These are phyloP conservation scores for Oryctes rhinoceros DNA, from an alignment of 1,140 invertebrate species.

Conservation along the genomic window DNA sequence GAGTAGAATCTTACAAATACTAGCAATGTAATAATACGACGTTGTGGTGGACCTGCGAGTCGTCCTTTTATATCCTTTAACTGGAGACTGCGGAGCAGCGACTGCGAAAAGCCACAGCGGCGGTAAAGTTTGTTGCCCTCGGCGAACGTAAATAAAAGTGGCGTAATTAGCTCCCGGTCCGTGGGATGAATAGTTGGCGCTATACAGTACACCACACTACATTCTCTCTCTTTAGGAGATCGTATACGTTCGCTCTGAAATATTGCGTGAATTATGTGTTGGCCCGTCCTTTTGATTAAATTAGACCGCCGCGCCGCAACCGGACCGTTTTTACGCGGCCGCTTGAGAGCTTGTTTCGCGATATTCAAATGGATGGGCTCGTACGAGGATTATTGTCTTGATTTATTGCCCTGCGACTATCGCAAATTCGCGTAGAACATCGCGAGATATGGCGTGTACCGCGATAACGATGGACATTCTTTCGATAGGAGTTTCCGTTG, in stretches of 20 bases:
- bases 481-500: too few relatives aligned
- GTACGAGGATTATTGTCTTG: background rate
- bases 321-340: background rate
- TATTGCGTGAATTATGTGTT: conserved; percentile 10
- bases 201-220: background rate
- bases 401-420: background rate
- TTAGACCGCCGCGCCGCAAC: background rate
- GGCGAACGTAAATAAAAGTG: conserved; percentile 36
- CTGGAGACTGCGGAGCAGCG: background rate
- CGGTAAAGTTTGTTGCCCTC: conserved; percentile 10
- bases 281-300: background rate
- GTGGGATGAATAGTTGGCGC: conserved; percentile 7
- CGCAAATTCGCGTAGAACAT: background rate
- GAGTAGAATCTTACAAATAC: too few relatives aligned
- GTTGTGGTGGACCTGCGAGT: too few relatives aligned
- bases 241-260: background rate
- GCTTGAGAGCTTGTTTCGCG: background rate
- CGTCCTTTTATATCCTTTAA: too few relatives aligned
- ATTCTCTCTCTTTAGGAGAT: background rate
- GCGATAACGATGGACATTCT: too few relatives aligned
- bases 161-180: conserved; percentile 1
- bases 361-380: background rate
- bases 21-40: too few relatives aligned
- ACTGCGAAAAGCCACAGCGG: background rate
- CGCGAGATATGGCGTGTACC: background rate